Evolutionary conservation across 2,888 invertebrate species (phyloP), one percentile per base, ranked within the genome.

Genomic region (Julus scandinavius): DNA sequence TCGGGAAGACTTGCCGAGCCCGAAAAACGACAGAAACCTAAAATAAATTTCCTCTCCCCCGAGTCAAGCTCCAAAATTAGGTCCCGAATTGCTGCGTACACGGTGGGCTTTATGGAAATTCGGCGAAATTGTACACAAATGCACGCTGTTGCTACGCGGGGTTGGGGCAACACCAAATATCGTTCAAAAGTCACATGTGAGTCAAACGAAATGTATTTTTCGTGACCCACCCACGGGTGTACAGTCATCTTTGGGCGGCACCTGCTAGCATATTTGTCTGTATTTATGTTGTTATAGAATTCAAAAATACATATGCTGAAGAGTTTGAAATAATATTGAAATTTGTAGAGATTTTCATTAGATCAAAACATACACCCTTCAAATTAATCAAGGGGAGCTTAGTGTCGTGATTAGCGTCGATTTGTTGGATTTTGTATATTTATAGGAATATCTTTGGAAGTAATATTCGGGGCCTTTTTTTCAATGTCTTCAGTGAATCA

Each of bases 41-140:
- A 58, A 58, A 58, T 58, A 58, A 58, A 58, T 58, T 58, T 58
- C 17, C 58, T 58, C 58, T 58, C 58, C 58, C 58, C 58, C 58
- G 58, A 58, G 58, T 17, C 58, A 15, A 11, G 58, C 15, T 58
- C 58, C 15, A 58, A 58, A 58, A 58, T 58, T 58, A 58, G 58
- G 58, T 15, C 58, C 58, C 15, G 15, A 58, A 58, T 58, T 58
- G 17, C 58, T 58, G 58, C 58, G 58, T 5, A 58, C 15, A 4
- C 58, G 58, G 58, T 58, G 58, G 58, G 58, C 58, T 58, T 58
- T 58, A 4, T 4, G 11, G 58, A 58, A 58, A 58, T 58, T 58
- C 15, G 58, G 58, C 58, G 58, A 15, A 58, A 58, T 58, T 58
- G 58, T 58, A 58, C 58, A 58, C 58, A 58, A 58, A 58, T 58